A percentile compares a stretch with the other conserved stretches of the same genome.
phyloP scores from a whole-genome alignment of 2,888 invertebrate species.

The Girardia tigrina region DNA sequence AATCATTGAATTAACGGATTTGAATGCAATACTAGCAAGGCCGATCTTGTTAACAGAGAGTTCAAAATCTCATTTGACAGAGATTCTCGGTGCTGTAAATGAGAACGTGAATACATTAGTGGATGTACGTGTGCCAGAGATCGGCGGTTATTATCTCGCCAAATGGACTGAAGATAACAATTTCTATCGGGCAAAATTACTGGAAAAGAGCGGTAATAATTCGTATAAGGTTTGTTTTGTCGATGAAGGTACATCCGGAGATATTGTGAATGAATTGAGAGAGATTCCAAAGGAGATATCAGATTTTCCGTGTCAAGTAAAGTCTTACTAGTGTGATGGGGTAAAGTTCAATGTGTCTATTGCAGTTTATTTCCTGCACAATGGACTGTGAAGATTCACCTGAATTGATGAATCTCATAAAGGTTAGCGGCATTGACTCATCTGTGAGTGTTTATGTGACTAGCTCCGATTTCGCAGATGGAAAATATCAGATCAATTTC shows the following conservation, averaged over 20 bases:
- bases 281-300: conserved; percentile 1
- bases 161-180: background rate
- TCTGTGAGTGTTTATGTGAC: background rate
- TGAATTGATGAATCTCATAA: background rate
- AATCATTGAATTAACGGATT: background rate
- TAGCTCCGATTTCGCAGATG: background rate
- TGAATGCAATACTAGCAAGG: background rate
- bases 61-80: background rate
- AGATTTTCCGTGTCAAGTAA: background rate
- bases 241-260: background rate
- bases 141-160: background rate
- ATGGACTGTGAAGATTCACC: background rate
- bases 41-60: background rate
- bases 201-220: background rate
- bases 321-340: background rate
- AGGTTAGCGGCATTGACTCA: background rate
- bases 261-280: background rate
- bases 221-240: background rate
- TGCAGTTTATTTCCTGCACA: background rate
- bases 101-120: background rate
- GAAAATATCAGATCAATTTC: background rate
- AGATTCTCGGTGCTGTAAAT: background rate
- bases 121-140: background rate
- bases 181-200: background rate
- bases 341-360: background rate